Conservation (phyloP, 2,797 vertebrate genomes). For the Lagodon rhomboides region DNA sequence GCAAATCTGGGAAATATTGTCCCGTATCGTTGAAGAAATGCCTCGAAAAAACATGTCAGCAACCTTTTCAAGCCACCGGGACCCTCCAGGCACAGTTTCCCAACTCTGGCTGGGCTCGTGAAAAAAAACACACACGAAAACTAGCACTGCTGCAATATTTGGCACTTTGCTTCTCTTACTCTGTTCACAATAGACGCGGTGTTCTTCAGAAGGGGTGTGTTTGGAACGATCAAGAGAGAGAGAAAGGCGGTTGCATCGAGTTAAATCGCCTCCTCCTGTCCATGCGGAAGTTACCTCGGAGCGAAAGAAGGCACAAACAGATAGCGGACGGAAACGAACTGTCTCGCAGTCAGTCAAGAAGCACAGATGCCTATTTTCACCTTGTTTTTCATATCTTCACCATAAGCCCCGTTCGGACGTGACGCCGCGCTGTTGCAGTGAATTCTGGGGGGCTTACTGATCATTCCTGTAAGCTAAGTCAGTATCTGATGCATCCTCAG, state of each 20-base stretch:
- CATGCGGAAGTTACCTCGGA: background rate
- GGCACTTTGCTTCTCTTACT: constrained; percentile 15
- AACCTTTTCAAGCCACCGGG: constrained; percentile 27
- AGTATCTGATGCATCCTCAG: constrained; percentile 44
- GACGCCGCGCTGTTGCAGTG: constrained; percentile 17
- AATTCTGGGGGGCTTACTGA: constrained; percentile 21
- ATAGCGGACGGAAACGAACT: background rate
- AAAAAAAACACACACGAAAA: constrained; percentile 14
- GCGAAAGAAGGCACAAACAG: background rate
- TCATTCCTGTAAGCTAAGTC: constrained; percentile 41
- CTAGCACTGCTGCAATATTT: constrained; percentile 17
- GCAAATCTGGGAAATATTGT: constrained; percentile 34
- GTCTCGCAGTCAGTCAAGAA: background rate
- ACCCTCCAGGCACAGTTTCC: constrained; percentile 37
- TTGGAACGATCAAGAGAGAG: constrained; percentile 10
- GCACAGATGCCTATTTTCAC: constrained; percentile 39
- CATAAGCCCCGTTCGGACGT: background rate
- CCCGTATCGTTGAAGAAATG: constrained; percentile 21
- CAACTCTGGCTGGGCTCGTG: background rate
- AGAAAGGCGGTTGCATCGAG: background rate
- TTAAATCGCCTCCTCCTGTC: background rate
- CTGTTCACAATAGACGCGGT: constrained; percentile 8
- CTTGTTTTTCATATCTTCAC: constrained; percentile 30
- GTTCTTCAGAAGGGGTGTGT: constrained; percentile 1
- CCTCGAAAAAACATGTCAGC: constrained; percentile 47